Percentiles rank a stretch among this genome's conserved stretches.
phyloP scores from a whole-genome alignment of 2,888 invertebrate species.

The Hydraecia micacea region DNA sequence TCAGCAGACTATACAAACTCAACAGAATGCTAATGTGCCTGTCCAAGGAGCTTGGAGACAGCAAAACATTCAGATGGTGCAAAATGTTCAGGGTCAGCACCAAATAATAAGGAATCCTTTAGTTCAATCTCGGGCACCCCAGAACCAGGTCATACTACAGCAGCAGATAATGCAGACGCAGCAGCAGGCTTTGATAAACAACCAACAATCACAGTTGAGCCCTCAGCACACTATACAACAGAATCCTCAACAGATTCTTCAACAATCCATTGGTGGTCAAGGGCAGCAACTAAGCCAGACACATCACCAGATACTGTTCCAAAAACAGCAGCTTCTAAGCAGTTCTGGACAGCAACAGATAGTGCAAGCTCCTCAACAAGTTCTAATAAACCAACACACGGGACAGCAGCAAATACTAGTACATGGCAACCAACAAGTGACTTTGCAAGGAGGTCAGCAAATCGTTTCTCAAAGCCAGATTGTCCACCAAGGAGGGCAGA shows the following conservation, averaged over 20 bases:
- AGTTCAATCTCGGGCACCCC: slow-evolving; percentile 86
- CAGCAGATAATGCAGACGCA: slow-evolving; percentile 91
- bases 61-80: slow-evolving; percentile 89
- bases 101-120: slow-evolving; percentile 87
- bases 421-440: slow-evolving; percentile 88
- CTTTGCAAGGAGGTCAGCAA: slow-evolving; percentile 86
- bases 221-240: slow-evolving; percentile 90
- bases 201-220: slow-evolving; percentile 86
- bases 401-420: slow-evolving; percentile 88
- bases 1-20: slow-evolving; percentile 85
- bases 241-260: slow-evolving; percentile 90
- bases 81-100: slow-evolving; percentile 89
- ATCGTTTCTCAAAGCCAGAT: slow-evolving; percentile 87
- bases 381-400: slow-evolving; percentile 87
- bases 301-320: slow-evolving; percentile 87
- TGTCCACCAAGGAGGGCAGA: slow-evolving; percentile 87
- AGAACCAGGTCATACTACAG: slow-evolving; percentile 89
- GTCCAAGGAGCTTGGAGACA: slow-evolving; percentile 87
- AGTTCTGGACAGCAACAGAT: slow-evolving; percentile 89
- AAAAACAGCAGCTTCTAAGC: slow-evolving; percentile 91
- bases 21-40: slow-evolving; percentile 81
- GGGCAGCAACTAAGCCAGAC: slow-evolving; percentile 88
- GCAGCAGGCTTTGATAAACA: slow-evolving; percentile 86
- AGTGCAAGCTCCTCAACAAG: slow-evolving; percentile 88
- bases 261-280: slow-evolving; percentile 90